Conservation (phyloP, 1,140 invertebrate genomes). For the Wiebesia pumilae region DNA sequence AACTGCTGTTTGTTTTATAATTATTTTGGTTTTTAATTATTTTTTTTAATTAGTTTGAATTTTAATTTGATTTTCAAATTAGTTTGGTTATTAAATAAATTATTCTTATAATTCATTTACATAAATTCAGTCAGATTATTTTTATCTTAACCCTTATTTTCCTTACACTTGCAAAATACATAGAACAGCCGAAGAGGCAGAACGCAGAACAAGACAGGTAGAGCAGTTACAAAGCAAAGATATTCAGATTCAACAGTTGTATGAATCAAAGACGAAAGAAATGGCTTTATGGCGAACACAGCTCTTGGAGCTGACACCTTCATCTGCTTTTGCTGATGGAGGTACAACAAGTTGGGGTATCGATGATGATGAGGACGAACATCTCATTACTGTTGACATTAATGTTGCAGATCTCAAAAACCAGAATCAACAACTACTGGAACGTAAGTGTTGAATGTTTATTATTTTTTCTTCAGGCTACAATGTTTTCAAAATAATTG, state of each 20-base stretch:
- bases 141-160: conserved; percentile 49
- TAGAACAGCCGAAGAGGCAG: conserved; percentile 79
- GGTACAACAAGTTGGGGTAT: conserved; percentile 73
- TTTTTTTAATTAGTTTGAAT: no score
- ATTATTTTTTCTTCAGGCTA: not conserved
- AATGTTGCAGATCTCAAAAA: conserved; percentile 59
- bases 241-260: conserved; percentile 77
- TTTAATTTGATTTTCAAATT: no score
- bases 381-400: conserved; percentile 61
- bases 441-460: conserved; percentile 57
- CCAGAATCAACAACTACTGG: conserved; percentile 63
- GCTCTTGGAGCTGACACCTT: conserved; percentile 59
- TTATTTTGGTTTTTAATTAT: no score
- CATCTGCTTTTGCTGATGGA: conserved; percentile 71
- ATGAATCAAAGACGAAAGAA: conserved; percentile 70
- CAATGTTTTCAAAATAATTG: not conserved
- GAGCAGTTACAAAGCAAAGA: conserved; percentile 78
- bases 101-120: conserved; percentile 32
- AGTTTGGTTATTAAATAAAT: no score
- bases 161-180: conserved; percentile 59
- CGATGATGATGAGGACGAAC: conserved; percentile 67
- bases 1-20: no score
- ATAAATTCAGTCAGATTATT: not conserved
- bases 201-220: conserved; percentile 77
- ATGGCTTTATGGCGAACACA: conserved; percentile 57